Evolutionary conservation across 2,113 vertebrate genomes (phyloP), one percentile per base, ranked within the genome.

Genomic region (Solenodon paradoxus): DNA sequence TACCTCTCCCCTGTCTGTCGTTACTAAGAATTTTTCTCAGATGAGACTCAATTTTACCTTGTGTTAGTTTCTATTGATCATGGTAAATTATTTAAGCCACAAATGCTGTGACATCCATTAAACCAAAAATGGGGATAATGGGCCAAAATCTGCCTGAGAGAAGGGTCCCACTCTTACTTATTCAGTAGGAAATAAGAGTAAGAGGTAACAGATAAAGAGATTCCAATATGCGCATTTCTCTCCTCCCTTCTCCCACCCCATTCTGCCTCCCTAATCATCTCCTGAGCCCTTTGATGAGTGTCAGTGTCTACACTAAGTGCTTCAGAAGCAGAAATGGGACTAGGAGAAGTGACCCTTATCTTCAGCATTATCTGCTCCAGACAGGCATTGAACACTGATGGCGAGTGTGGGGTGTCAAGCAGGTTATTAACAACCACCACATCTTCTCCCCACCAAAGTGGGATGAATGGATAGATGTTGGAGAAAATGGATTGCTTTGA

Each of bases 61-160:
- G 96, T 88, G 78, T 95, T 92, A 80, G 45, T 63, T 93, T 74
- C 77, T 68, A 88, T 20, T 66, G 92, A 92, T 96, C 72, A 90
- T 40, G 57, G 49, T 97, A 30, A 96, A 97, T 97, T 96, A 97
- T 96, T 96, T 91, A 97, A 94, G 94, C 82, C 68, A 71, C 95
- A 97, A 96, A 97, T 95, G 95, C 90, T 89, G 20, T 69, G 66
- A 59, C 80, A 82, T 63, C 59, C 90, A 81, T 96, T 94, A 95
- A 92, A 90, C 59, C 63, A 88, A 83, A 42, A 47, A 59, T 59
- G 80, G 68, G n/a, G 57, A 88, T n/a, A 61, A 81, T 8, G 64
- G 92, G 92, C 90, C 92, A 89, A 95, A 92, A 51, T 86, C 77
- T 95, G 80, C 72, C 35, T 20, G 28, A 63, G 42, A 66, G 66